Base-by-base conservation (phyloP, 2,113 vertebrate species). In the Ivindomyrus marchei region DNA sequence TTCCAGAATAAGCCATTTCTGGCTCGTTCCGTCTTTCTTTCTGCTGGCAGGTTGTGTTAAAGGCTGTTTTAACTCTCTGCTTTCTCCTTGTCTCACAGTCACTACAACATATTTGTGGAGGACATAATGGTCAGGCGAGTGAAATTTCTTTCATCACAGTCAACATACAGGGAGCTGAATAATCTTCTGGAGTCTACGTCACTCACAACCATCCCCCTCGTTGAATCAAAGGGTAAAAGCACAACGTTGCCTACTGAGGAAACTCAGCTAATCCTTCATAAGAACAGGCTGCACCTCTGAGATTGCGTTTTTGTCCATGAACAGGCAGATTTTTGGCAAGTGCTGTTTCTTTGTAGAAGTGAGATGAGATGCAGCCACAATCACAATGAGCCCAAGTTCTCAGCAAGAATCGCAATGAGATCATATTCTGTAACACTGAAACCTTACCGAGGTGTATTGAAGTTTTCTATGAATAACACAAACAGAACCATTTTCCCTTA, bases 51-150 rank as follows among this genome's bases (percentile, higher is more conserved):
- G 53, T 53, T 47, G 49, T 80, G 6, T 66, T 17, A 87, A 42
- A 70, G n/a, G 62, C 27, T 45, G 11, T 80, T 85, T 24, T 62
- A 42, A 88, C 19, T 45, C 10, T 0, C 11, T 84, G 6, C 92
- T 53, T 88, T 53, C 31, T 19, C 21, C 85, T 85, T 85, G 39
- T 94, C 87, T 86, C 42, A 89, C 94, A 99, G 98, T 95, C 99
- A 99, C 94, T 98, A 98, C 90, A 99, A 98, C 88, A 97, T 99
- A 91, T 99, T 98, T 94, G 97, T 99, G 91, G 98, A 99, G 93
- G 98, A 99, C 94, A 99, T 99, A 94, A 99, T 99, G 98, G 97
- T 99, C 87, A 97, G 96, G 58, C 97, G 97, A 13, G 96, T 99
- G 92, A 97, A 97, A 93, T 99, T 98, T 42, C 91, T 99, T 91